These are phyloP conservation scores for Mirza zaza DNA, from an alignment of 2,113 vertebrate genomes.

Conservation along the genomic window DNA sequence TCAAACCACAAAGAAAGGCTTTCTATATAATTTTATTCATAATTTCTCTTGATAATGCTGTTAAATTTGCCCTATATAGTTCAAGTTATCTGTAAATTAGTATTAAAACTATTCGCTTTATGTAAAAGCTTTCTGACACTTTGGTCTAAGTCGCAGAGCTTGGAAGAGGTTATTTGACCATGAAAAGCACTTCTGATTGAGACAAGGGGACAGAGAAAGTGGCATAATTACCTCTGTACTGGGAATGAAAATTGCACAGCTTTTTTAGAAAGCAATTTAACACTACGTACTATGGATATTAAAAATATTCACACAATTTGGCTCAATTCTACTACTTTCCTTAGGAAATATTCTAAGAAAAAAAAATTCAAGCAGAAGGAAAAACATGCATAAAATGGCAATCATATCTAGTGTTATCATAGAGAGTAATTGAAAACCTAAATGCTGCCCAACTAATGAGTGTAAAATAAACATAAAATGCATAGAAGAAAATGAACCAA, in stretches of 20 bases:
- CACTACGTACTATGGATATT: background rate
- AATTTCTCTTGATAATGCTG: background rate
- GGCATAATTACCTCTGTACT: background rate
- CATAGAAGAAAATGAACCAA: background rate
- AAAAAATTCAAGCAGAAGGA: background rate
- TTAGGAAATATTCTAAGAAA: background rate
- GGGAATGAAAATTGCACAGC: conserved; percentile 40
- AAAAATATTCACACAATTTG: conserved; percentile 50
- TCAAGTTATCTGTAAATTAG: conserved; percentile 3
- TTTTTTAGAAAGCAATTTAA: conserved; percentile 55
- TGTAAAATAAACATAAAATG: background rate
- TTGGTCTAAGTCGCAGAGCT: background rate
- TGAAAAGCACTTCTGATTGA: conserved; percentile 8
- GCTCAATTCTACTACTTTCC: conserved; percentile 18
- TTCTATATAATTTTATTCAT: background rate
- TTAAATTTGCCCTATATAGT: background rate
- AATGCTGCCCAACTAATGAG: background rate
- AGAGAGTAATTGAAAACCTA: background rate
- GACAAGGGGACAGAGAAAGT: background rate
- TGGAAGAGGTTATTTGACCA: background rate
- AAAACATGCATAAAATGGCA: background rate
- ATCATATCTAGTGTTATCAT: background rate
- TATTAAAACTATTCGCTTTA: background rate
- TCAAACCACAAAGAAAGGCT: background rate
- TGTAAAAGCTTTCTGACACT: background rate